These are phyloP conservation scores for Trichomycterus rosablanca DNA, from an alignment of 2,113 vertebrate genomes.

Conservation along the genomic window DNA sequence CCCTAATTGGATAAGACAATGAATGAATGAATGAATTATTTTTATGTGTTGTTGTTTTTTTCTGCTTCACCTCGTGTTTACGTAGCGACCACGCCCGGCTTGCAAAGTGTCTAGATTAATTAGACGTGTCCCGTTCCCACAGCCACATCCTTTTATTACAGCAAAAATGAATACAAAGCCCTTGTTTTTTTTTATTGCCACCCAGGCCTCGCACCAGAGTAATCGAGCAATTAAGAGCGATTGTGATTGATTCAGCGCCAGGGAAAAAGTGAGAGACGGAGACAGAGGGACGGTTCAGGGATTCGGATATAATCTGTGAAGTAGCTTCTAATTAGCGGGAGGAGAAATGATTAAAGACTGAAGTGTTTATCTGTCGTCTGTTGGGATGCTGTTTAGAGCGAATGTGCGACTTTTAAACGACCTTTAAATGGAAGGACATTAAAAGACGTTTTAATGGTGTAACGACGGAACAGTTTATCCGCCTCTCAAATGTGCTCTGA, in stretches of 20 bases:
- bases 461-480: no score
- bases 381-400: not conserved
- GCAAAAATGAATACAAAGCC: conserved; percentile 34
- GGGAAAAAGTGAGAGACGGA: conserved; percentile 40
- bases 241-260: conserved; percentile 63
- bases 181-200: conserved; percentile 38
- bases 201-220: conserved; percentile 51
- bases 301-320: conserved; percentile 54
- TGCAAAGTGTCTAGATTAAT: conserved; percentile 65
- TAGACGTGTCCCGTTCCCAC: conserved; percentile 51
- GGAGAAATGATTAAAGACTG: conserved; percentile 27
- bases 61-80: not conserved
- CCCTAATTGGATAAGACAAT: no score
- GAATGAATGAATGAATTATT: no score
- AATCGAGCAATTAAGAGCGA: conserved; percentile 67
- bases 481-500: no score
- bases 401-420: no score
- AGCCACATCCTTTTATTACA: conserved; percentile 45
- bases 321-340: conserved; percentile 57
- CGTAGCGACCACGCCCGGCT: conserved; percentile 30
- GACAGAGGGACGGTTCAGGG: conserved; percentile 20
- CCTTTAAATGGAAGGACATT: no score
- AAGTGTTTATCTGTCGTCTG: conserved; percentile 2
- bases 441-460: no score
- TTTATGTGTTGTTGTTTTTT: no score